Conservation (phyloP, 1,140 invertebrate genomes). For the Ostrea denselamellosa region DNA sequence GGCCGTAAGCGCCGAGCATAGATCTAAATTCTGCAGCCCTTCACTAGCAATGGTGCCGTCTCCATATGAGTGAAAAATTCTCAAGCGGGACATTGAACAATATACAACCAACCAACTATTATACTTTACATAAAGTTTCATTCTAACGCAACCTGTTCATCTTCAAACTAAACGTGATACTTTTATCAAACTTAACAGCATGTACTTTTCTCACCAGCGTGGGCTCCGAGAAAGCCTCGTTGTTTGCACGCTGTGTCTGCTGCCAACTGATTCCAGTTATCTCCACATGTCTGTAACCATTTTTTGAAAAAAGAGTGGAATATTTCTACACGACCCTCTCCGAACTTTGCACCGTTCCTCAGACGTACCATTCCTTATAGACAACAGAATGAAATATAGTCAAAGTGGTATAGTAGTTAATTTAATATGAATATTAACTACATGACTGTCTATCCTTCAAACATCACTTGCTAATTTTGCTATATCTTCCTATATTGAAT, state of each 20-base stretch:
- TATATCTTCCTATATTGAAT: not conserved
- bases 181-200: not conserved
- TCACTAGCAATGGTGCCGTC: too few species aligned
- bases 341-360: constrained; percentile 58
- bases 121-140: too few species aligned
- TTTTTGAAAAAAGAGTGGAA: constrained; percentile 62
- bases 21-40: too few species aligned
- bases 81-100: too few species aligned
- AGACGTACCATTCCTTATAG: constrained; percentile 68
- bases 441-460: too few species aligned
- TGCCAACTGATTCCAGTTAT: constrained; percentile 62
- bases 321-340: constrained; percentile 73
- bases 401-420: not conserved
- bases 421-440: not conserved
- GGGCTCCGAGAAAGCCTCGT: constrained; percentile 69
- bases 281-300: constrained; percentile 69
- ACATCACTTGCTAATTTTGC: too few species aligned
- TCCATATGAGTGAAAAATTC: too few species aligned
- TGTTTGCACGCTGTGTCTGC: constrained; percentile 73
- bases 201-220: constrained; percentile 58
- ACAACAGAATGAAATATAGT: not conserved
- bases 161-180: not conserved
- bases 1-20: too few species aligned
- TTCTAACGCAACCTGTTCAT: not conserved
- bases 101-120: too few species aligned